Conservation (phyloP, 2,113 vertebrate species). For the Romanogobio albipinnatus region DNA sequence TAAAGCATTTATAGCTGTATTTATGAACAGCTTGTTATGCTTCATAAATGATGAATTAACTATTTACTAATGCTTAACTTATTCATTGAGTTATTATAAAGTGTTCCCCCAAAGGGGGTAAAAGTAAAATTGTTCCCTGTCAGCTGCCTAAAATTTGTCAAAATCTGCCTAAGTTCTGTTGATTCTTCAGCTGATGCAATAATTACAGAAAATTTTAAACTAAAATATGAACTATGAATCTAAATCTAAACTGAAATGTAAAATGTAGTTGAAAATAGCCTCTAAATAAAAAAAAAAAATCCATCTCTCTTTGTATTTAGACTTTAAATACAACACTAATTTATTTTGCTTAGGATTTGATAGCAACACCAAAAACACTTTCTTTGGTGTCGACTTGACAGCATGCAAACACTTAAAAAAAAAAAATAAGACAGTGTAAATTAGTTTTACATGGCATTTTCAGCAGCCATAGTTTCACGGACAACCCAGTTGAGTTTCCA, state of each 20-base stretch:
- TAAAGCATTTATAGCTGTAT: too few relatives aligned
- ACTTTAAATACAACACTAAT: conserved; percentile 1
- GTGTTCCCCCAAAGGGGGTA: too few relatives aligned
- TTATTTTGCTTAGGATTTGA: neutral
- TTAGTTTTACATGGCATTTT: neutral
- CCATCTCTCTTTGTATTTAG: neutral
- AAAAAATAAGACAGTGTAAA: conserved; percentile 7
- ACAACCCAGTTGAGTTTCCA: neutral
- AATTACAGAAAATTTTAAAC: too few relatives aligned
- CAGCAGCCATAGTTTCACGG: conserved; percentile 9
- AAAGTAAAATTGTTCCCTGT: too few relatives aligned
- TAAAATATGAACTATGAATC: neutral
- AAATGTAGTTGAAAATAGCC: neutral
- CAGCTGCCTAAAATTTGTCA: too few relatives aligned
- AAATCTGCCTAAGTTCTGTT: too few relatives aligned
- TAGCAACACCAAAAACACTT: conserved; percentile 21
- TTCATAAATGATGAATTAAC: too few relatives aligned
- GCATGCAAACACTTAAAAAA: neutral
- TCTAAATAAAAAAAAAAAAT: neutral
- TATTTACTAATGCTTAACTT: too few relatives aligned
- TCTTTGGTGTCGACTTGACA: conserved; percentile 6
- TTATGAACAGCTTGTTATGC: too few relatives aligned
- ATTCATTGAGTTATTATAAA: too few relatives aligned
- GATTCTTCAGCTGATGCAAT: too few relatives aligned
- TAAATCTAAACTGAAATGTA: neutral